Conservation (phyloP, 2,797 vertebrate species). For the Urocyon cinereoargenteus region DNA sequence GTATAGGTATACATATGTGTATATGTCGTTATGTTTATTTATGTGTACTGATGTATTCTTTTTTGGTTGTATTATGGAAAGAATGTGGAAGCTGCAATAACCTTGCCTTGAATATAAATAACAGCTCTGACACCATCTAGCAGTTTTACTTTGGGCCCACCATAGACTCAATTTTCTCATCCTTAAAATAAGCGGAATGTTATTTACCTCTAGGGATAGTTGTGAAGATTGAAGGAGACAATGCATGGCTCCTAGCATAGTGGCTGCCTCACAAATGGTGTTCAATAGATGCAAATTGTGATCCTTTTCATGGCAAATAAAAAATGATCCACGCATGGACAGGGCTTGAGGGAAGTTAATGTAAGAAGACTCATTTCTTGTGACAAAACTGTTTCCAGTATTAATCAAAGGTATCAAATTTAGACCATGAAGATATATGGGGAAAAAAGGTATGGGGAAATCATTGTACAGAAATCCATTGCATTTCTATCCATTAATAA, state of each 20-base stretch:
- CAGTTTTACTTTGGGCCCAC: not conserved
- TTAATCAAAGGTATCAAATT: not conserved
- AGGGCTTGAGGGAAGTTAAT: not conserved
- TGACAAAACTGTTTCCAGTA: not conserved
- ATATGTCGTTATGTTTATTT: not conserved
- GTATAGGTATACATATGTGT: not conserved
- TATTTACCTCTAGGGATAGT: not conserved
- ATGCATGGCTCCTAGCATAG: not conserved
- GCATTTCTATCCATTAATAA: not conserved
- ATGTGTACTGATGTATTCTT: not conserved
- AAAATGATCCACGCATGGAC: not conserved
- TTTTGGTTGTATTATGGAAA: conserved; percentile 5
- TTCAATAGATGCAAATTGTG: not conserved
- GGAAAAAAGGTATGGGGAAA: not conserved
- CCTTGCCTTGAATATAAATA: not conserved
- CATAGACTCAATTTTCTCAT: not conserved
- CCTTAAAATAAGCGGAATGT: not conserved
- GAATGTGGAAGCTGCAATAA: not conserved
- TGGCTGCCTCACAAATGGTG: not conserved
- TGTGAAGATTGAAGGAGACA: not conserved
- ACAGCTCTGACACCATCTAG: not conserved
- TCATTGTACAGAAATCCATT: not conserved
- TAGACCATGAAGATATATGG: not conserved
- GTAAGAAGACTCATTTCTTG: not conserved
- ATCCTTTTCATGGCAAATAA: not conserved